phyloP scores from a whole-genome alignment of 2,888 invertebrate species.

The Cryptus armator region DNA sequence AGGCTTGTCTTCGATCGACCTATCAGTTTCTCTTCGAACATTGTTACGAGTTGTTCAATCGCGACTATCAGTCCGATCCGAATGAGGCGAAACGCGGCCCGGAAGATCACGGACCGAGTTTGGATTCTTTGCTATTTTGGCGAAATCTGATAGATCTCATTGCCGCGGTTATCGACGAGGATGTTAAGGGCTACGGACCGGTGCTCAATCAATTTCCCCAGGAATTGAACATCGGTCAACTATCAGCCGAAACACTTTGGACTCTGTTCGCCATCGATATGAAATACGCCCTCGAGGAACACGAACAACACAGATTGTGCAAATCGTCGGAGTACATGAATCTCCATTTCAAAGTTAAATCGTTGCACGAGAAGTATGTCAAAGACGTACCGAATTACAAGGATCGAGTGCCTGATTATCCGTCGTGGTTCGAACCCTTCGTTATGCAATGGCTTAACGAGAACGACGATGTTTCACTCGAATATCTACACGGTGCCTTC shows the following conservation, averaged over 20 bases:
- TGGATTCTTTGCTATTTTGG: slow-evolving; percentile 98
- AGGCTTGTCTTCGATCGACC: slow-evolving; percentile 98
- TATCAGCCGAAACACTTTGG: slow-evolving; percentile 99
- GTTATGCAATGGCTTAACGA: slow-evolving; percentile 99
- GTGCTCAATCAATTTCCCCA: slow-evolving; percentile 99
- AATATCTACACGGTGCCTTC: slow-evolving; percentile 99
- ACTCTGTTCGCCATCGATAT: slow-evolving; percentile 97
- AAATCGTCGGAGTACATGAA: slow-evolving; percentile 99
- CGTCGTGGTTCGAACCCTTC: slow-evolving; percentile 99
- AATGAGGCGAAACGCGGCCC: slow-evolving; percentile 95
- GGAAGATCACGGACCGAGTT: slow-evolving; percentile 93
- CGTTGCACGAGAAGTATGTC: slow-evolving; percentile 99
- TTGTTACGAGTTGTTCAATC: slow-evolving; percentile 98
- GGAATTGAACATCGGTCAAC: slow-evolving; percentile 98
- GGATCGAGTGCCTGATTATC: slow-evolving; percentile 98
- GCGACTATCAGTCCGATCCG: slow-evolving; percentile 97
- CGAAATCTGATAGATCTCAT: slow-evolving; percentile 98
- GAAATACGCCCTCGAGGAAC: slow-evolving; percentile 99
- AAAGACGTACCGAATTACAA: slow-evolving; percentile 99
- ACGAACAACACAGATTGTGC: slow-evolving; percentile 97
- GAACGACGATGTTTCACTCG: slow-evolving; percentile 99
- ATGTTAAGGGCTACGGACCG: slow-evolving; percentile 98
- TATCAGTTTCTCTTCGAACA: slow-evolving; percentile 99
- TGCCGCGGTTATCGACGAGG: slow-evolving; percentile 99
- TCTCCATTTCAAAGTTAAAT: slow-evolving; percentile 99